Conservation (phyloP, 2,888 invertebrate species). For the Drosophila formosana region DNA sequence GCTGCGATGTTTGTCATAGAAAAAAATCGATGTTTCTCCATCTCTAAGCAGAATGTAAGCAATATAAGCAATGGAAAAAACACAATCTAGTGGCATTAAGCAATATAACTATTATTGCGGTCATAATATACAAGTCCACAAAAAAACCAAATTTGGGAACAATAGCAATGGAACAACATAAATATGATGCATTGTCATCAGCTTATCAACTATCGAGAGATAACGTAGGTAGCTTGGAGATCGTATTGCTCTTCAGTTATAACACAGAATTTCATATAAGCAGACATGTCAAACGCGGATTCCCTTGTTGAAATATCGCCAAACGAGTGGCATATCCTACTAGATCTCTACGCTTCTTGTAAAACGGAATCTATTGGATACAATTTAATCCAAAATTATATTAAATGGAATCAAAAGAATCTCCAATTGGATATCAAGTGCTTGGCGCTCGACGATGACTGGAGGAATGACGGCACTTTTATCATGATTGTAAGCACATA, state of each 20-base stretch:
- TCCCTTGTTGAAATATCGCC: constrained; percentile 42
- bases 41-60: too few species aligned
- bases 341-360: constrained; percentile 43
- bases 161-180: too few species aligned
- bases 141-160: too few species aligned
- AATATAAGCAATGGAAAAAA: too few species aligned
- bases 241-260: constrained; percentile 6
- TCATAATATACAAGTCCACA: too few species aligned
- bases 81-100: too few species aligned
- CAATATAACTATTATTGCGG: too few species aligned
- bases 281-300: constrained; percentile 16
- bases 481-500: constrained; percentile 69
- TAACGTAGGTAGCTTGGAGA: neutral
- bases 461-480: constrained; percentile 82
- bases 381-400: constrained; percentile 68
- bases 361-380: constrained; percentile 59
- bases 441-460: constrained; percentile 77
- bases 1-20: too few species aligned
- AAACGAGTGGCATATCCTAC: constrained; percentile 47
- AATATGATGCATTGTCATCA: too few species aligned
- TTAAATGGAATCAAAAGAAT: constrained; percentile 68
- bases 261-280: neutral
- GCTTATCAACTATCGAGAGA: neutral
- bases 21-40: too few species aligned
- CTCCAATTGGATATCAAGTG: constrained; percentile 59